These are phyloP conservation scores for Mormoops blainvillei DNA, from an alignment of 2,113 vertebrate genomes.

Conservation along the genomic window DNA sequence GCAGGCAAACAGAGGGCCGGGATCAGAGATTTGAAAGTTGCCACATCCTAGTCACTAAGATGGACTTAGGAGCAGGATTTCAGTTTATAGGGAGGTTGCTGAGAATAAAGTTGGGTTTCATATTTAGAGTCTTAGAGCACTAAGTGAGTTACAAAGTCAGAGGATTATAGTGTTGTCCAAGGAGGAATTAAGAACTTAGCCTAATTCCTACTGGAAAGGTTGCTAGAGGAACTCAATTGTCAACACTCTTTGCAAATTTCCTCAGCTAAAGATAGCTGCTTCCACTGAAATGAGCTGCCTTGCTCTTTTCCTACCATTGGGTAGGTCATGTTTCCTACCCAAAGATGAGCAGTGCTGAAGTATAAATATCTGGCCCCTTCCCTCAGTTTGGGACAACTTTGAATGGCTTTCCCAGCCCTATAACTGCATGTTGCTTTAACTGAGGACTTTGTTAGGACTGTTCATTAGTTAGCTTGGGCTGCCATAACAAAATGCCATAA, in stretches of 20 bases:
- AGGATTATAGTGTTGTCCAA: not conserved
- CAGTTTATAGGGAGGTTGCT: not conserved
- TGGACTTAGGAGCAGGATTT: not conserved
- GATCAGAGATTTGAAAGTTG: not conserved
- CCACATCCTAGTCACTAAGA: not conserved
- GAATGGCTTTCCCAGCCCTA: not conserved
- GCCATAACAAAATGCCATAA: not conserved
- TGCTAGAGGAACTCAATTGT: not conserved
- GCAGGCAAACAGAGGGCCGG: not conserved
- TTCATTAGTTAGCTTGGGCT: not conserved
- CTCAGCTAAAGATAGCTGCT: not conserved
- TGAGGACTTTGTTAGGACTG: not conserved
- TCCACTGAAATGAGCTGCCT: not conserved
- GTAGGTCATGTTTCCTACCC: not conserved
- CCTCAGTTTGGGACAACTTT: not conserved
- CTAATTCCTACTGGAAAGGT: not conserved
- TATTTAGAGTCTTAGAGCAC: not conserved
- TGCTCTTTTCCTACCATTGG: too few species aligned
- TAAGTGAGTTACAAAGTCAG: not conserved
- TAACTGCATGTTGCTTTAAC: not conserved
- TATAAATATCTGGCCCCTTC: not conserved
- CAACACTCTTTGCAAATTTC: not conserved
- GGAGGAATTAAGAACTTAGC: not conserved
- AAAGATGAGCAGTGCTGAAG: not conserved
- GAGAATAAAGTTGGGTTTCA: not conserved